Conservation (phyloP, 2,888 invertebrate species). For the Chaetogeoica ovagalla region DNA sequence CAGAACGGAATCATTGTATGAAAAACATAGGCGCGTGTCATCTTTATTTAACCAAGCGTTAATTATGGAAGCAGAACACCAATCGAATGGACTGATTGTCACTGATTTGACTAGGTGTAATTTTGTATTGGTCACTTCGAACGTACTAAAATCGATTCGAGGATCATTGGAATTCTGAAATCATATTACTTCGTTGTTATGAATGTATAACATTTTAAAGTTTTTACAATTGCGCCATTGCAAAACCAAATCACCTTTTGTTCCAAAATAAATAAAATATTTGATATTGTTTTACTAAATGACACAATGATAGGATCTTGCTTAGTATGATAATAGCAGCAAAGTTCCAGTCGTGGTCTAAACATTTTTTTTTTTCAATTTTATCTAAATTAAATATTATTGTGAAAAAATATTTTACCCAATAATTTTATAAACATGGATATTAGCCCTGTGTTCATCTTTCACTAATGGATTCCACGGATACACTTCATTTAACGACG, state of each 20-base stretch:
- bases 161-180: constrained; percentile 37
- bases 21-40: constrained; percentile 48
- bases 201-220: not conserved
- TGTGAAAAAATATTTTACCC: constrained; percentile 63
- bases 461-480: constrained; percentile 88
- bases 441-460: constrained; percentile 84
- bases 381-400: not conserved
- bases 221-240: not conserved
- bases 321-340: constrained; percentile 82
- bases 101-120: constrained; percentile 32
- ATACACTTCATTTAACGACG: constrained; percentile 81
- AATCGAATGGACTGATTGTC: constrained; percentile 45
- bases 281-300: constrained; percentile 72
- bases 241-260: constrained; percentile 64
- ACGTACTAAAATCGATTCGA: constrained; percentile 39
- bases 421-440: constrained; percentile 76
- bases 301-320: constrained; percentile 83
- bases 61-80: constrained; percentile 39
- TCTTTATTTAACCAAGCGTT: constrained; percentile 48
- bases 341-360: constrained; percentile 73
- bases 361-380: constrained; percentile 52
- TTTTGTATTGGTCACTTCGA: constrained; percentile 47
- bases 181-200: not conserved
- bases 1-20: constrained; percentile 66
- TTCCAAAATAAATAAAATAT: constrained; percentile 77